Evolutionary conservation across 2,888 invertebrate species (phyloP), one percentile per base, ranked within the genome.

Genomic region (Megaustenia siamemsis): DNA sequence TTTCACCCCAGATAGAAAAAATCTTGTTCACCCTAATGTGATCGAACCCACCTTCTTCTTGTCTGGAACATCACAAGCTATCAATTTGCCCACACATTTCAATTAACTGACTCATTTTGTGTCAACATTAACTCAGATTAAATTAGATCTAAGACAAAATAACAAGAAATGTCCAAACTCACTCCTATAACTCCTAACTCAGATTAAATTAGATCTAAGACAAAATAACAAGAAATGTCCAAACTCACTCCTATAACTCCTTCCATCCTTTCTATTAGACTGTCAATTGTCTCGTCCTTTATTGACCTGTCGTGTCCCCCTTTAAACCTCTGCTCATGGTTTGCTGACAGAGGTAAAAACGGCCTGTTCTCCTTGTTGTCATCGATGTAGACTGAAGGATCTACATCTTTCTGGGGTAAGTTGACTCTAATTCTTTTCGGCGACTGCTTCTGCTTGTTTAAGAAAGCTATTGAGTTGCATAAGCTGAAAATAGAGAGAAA

Each of bases 211-310:
- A 4, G 6, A 18, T 56, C 56, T 24, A 5, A 18, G 6, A 24
- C 18, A 6, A 56, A 5, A 6, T 56, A 18, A 12, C 45, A 45
- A 69, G 21, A 69, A 5, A 18, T 69, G 2, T 4, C 8, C 35
- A 38, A 68, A 87, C 89, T 84, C 84, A 93, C 93, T 89, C 92
- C 92, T 21, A 93, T 85, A 10, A 90, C 89, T 3, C 88, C 89
- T 80, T 92, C 90, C 91, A 93, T 91, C 81, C 89, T 92, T 21
- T 92, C 91, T 49, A 93, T 92, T 24, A 93, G 89, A 18, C 81
- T 87, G 75, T 91, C 90, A 40, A 92, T 88, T 12, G 88, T 86
- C 3, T 90, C 89, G 2, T 77, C 77, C 28, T 77, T 83, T 43
- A 35, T 6, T 1, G 45, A 69, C 28, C 24, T 78, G 63, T 79